These are phyloP conservation scores for Acanthochromis polyacanthus DNA, from an alignment of 2,113 vertebrate species.

Conservation along the genomic window DNA sequence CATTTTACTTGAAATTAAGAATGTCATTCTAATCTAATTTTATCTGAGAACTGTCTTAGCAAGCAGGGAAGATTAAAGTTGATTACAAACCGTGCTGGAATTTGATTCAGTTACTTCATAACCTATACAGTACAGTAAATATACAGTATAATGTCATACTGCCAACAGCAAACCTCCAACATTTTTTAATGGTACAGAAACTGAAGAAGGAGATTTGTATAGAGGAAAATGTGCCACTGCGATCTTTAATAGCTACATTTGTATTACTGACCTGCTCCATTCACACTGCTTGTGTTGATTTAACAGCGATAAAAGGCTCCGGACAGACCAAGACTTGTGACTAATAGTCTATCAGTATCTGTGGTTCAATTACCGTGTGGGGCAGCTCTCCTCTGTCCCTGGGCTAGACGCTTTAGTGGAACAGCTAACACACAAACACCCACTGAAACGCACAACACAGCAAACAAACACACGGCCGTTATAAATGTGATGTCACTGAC, in stretches of 20 bases:
- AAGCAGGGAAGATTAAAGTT: no score
- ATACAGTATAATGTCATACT: background rate
- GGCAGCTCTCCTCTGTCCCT: constrained; percentile 76
- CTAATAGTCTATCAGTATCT: constrained; percentile 72
- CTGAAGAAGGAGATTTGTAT: constrained; percentile 14
- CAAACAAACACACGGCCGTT: constrained; percentile 53
- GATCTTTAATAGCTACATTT: constrained; percentile 52
- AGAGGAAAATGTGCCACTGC: constrained; percentile 13
- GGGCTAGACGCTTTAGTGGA: constrained; percentile 71
- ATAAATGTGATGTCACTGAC: constrained; percentile 80
- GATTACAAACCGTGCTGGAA: no score
- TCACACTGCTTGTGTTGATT: constrained; percentile 62
- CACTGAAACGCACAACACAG: constrained; percentile 32
- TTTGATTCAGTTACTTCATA: no score
- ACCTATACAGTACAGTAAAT: background rate
- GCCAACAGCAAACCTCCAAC: background rate
- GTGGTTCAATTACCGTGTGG: constrained; percentile 78
- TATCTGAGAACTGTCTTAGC: no score
- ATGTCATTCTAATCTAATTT: no score
- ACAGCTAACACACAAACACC: constrained; percentile 57
- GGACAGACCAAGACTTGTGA: constrained; percentile 69
- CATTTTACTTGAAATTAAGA: no score
- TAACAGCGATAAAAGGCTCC: constrained; percentile 64
- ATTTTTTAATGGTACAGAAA: background rate
- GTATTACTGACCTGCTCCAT: constrained; percentile 50